A percentile compares a stretch with the other conserved stretches of the same genome.
phyloP scores from a whole-genome alignment of 2,113 vertebrate species.

The Saccopteryx bilineata region DNA sequence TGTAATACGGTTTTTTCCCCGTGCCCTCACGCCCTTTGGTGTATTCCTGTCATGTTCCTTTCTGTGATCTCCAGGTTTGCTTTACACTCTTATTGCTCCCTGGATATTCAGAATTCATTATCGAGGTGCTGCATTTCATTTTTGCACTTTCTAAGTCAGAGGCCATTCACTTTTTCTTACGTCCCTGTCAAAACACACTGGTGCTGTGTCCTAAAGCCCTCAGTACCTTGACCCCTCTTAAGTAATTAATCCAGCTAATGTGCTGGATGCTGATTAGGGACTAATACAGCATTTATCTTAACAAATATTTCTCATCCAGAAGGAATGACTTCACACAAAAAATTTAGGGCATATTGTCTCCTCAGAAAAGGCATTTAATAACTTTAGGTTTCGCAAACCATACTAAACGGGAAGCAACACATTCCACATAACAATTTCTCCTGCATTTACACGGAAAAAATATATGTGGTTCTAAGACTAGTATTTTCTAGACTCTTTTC shows the following conservation, averaged over 20 bases:
- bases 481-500: neutral
- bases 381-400: neutral
- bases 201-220: neutral
- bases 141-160: conserved; percentile 10
- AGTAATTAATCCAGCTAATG: conserved; percentile 31
- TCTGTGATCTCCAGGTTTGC: neutral
- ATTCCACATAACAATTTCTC: neutral
- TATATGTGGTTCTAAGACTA: neutral
- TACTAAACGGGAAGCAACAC: neutral
- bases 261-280: neutral
- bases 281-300: neutral
- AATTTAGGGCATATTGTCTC: neutral
- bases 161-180: conserved; percentile 9
- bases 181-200: neutral
- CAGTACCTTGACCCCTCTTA: neutral
- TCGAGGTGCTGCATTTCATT: neutral
- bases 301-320: neutral
- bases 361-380: neutral
- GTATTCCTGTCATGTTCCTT: neutral
- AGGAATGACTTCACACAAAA: neutral
- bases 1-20: neutral
- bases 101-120: conserved; percentile 61
- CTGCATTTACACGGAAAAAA: neutral
- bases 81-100: neutral
- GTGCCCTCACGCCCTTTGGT: neutral